Evolutionary conservation across 2,113 vertebrate species (phyloP).

Genomic region (Ranitomeya variabilis): DNA sequence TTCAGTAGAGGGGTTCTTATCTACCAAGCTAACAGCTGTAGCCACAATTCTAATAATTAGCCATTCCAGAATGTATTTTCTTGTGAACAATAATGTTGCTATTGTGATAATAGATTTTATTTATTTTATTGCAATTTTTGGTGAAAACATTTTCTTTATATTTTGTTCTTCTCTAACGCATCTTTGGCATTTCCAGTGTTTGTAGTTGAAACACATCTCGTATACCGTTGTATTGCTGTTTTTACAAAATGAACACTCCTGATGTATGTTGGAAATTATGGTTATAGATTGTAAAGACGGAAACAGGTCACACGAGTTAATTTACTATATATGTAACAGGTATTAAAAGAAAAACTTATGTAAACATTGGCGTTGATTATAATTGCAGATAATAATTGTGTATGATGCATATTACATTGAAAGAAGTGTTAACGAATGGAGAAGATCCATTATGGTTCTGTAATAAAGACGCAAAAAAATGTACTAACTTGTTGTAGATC

Average conservation of each 20-base stretch:
- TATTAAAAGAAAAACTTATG: conserved; percentile 80
- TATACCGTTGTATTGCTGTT: conserved; percentile 92
- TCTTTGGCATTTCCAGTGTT: conserved; percentile 87
- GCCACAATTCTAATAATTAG: conserved; percentile 57
- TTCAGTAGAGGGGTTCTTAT: conserved; percentile 12
- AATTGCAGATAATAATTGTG: conserved; percentile 59
- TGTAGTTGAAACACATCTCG: conserved; percentile 90
- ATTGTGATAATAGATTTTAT: conserved; percentile 82
- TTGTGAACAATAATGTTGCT: conserved; percentile 80
- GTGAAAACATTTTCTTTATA: conserved; percentile 76
- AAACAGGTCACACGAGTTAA: conserved; percentile 79
- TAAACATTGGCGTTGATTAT: conserved; percentile 74
- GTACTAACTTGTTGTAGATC: not conserved
- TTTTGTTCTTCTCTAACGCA: conserved; percentile 82
- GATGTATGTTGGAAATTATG: conserved; percentile 83
- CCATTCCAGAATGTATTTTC: conserved; percentile 74
- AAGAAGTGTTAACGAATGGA: conserved; percentile 38
- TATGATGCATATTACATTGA: conserved; percentile 71
- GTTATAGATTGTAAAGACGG: conserved; percentile 77
- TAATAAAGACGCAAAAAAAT: conserved; percentile 19
- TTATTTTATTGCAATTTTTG: conserved; percentile 83
- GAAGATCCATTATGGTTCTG: conserved; percentile 8
- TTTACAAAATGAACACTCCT: conserved; percentile 98
- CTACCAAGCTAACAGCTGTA: conserved; percentile 68
- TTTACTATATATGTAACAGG: conserved; percentile 79